Conservation (phyloP, 2,113 vertebrate genomes). For the Pterophyllum scalare region DNA sequence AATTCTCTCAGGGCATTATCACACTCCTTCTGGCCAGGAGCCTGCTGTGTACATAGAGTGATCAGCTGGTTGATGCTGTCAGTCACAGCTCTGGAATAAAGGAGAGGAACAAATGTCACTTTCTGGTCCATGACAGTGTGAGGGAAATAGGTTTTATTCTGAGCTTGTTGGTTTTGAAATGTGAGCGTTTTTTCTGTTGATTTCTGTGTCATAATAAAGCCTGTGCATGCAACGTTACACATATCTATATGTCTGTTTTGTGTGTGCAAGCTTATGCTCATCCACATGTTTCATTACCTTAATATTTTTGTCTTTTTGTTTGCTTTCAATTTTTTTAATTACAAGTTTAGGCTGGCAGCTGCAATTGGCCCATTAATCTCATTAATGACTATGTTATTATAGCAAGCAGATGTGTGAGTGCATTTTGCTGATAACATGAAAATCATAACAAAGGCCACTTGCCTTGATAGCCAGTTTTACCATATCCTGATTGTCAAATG, state of each 20-base stretch:
- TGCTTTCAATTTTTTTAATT: background rate
- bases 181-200: background rate
- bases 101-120: background rate
- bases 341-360: background rate
- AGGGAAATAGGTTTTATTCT: background rate
- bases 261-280: background rate
- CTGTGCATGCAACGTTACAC: background rate
- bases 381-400: background rate
- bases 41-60: constrained; percentile 96
- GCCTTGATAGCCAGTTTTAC: background rate
- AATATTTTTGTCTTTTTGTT: background rate
- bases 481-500: background rate
- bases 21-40: constrained; percentile 97
- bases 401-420: background rate
- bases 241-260: background rate
- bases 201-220: background rate
- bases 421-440: background rate
- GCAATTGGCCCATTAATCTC: background rate
- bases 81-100: constrained; percentile 90
- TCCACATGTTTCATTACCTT: background rate
- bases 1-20: constrained; percentile 97
- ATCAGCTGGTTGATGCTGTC: constrained; percentile 99
- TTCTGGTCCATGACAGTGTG: background rate
- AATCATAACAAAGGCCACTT: background rate
- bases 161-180: background rate